Evolutionary conservation across 2,888 invertebrate species (phyloP).

Genomic region (Cryptosula pallasiana): DNA sequence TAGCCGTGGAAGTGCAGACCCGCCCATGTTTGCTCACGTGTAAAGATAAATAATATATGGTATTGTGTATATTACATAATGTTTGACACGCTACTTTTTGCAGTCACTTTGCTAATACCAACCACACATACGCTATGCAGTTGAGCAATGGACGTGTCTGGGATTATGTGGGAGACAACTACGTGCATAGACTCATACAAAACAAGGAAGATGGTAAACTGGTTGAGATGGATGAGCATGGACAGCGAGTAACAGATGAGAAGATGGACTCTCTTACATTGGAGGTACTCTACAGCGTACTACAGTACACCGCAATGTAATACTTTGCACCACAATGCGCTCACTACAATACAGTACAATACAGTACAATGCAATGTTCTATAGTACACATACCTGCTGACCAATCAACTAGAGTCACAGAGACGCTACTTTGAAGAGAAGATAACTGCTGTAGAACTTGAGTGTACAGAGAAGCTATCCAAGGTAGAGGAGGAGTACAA

Average conservation of each 20-base stretch:
- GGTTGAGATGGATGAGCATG: conserved; percentile 59
- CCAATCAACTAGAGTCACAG: conserved; percentile 91
- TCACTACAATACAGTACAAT: too few relatives aligned
- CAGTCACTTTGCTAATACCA: conserved; percentile 87
- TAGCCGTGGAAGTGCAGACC: too few relatives aligned
- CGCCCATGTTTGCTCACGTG: too few relatives aligned
- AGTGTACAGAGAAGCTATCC: conserved; percentile 35
- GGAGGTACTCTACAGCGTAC: conserved; percentile 57
- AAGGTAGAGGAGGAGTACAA: conserved; percentile 32
- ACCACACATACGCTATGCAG: conserved; percentile 95
- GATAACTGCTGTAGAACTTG: conserved; percentile 55
- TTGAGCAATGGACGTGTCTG: conserved; percentile 93
- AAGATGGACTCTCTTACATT: conserved; percentile 91
- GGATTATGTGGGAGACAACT: conserved; percentile 98
- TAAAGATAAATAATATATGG: too few relatives aligned
- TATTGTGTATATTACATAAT: too few relatives aligned
- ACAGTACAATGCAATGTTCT: neutral
- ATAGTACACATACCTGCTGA: conserved; percentile 83
- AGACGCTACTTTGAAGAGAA: conserved; percentile 83
- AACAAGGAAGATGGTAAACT: conserved; percentile 95
- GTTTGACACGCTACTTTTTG: too few relatives aligned
- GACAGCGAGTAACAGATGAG: conserved; percentile 59
- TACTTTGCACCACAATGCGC: neutral
- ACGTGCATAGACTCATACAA: conserved; percentile 90
- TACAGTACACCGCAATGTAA: neutral